Evolutionary conservation across 2,888 invertebrate genomes (phyloP), one percentile per base, ranked within the genome.

Genomic region (Pterostichus madidus): DNA sequence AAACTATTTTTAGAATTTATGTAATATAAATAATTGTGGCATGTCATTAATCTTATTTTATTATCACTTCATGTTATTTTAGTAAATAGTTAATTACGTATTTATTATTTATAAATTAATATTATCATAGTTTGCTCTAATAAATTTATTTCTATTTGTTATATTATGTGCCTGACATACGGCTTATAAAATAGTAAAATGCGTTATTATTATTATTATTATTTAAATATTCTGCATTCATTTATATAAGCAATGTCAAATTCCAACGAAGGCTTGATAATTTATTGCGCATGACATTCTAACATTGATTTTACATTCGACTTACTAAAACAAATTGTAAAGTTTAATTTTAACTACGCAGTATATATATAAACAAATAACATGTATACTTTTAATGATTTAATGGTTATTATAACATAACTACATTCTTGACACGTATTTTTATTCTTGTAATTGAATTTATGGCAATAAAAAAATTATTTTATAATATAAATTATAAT

Each of bases 1-100:
- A 56, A 17, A 31, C 56, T 56, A 56, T 56, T 56, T 56, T 56
- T 56, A 49, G 49, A 8, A 49, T 49, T 49, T 8, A 17, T 56
- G 56, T 17, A 17, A 56, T 56, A 56, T 56, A 56, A 56, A 56
- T 17, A n/a, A 52, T 13, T 52, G 13, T 52, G 13, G 52, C 52
- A 52, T 52, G 5, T n/a, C 31, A 56, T 56, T 56, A 56, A 56
- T 56, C 49, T 49, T 17, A 56, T 2, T 56, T 56, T 17, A 56
- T 56, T 56, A 56, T 56, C 56, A 56, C 17, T 56, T 56, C 24
- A 24, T 24, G 24, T 24, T 24, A 24, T 24, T 24, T 24, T 24
- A 24, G 24, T 10, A 17, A 56, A 56, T 8, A 56, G 8, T 56
- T 56, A 13, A 56, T 56, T 56, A 56, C 56, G 56, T 56, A 13